Percentiles rank a stretch among this genome's conserved stretches.
Evolutionary conservation across 2,888 invertebrate species (phyloP).

Genomic region (Rutpela maculata): DNA sequence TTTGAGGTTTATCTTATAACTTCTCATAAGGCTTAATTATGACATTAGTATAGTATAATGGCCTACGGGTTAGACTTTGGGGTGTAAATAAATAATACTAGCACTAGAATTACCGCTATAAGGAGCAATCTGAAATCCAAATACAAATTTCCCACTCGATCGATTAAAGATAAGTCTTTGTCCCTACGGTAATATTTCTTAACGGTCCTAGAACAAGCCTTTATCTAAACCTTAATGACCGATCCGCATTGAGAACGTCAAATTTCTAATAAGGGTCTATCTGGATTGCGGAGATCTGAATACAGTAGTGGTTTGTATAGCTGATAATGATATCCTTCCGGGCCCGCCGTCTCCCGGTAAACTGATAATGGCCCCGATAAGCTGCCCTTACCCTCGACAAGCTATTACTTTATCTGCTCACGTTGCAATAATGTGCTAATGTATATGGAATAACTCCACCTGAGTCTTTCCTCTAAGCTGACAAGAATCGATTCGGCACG

Average conservation of each 20-base stretch:
- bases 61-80: background rate
- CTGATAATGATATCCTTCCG: constrained; percentile 71
- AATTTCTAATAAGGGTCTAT: constrained; percentile 42
- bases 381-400: constrained; percentile 56
- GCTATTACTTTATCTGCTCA: constrained; percentile 54
- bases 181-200: constrained; percentile 8
- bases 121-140: constrained; percentile 4
- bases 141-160: constrained; percentile 11
- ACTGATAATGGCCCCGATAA: constrained; percentile 70
- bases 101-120: background rate
- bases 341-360: constrained; percentile 65
- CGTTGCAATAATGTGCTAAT: constrained; percentile 66
- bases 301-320: constrained; percentile 64
- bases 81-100: background rate
- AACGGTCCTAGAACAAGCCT: constrained; percentile 12
- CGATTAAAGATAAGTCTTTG: background rate
- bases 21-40: too few species aligned
- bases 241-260: constrained; percentile 36
- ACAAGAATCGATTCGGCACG: constrained; percentile 22
- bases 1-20: too few species aligned
- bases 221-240: constrained; percentile 33
- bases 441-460: constrained; percentile 63
- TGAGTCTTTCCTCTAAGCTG: constrained; percentile 53
- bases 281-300: constrained; percentile 57
- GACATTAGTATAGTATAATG: too few species aligned